Base-by-base conservation (phyloP, 2,888 invertebrate species). In the Amphipoea oculea region DNA sequence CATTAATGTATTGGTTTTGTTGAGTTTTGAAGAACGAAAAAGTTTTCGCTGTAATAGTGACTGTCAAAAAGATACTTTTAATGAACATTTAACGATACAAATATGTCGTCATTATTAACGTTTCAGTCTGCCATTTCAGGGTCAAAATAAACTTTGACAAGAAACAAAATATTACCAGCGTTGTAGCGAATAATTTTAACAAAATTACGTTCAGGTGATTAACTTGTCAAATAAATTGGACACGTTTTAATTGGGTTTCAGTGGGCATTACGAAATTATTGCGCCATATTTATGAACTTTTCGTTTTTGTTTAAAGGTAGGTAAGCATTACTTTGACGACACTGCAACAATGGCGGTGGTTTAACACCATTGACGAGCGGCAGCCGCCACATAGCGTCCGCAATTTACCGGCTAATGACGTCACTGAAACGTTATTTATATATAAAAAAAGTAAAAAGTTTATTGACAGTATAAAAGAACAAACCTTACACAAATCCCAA, bases 161-260 rank as follows among this genome's bases (percentile, higher is more conserved):
- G 54, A 54, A 78, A 11, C 23, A n/a, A 42, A 63, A 54, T 54
- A 23, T 40, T 62, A 29, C 29, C 11, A 63, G 11, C 7, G 54
- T 42, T 5, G n/a, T 29, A n/a, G 6, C 62, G 5, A 81, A 54
- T 67, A 74, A 81, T 45, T 80, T 45, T 36, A 66, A 40, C 63
- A 54, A 65, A 79, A n/a, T 73, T 40, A 48, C 48, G 14, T 80
- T 80, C 23, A 57, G 80, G 57, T 75, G 45, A 80, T 75, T 54
- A 81, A 62, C 75, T 80, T 68, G 68, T 68, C 62, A 75, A 68
- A 81, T 68, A 75, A 80, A 81, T 81, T 81, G 67, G 62, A 29
- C 9, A 40, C 54, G 40, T 75, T 40, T 20, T 80, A 75, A 81
- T 81, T 75, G 62, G 45, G 67, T 81, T 75, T 68, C n/a, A 80